Evolutionary conservation across 2,113 vertebrate species (phyloP), one percentile per base, ranked within the genome.

Genomic region (Gymnorhina tibicen): DNA sequence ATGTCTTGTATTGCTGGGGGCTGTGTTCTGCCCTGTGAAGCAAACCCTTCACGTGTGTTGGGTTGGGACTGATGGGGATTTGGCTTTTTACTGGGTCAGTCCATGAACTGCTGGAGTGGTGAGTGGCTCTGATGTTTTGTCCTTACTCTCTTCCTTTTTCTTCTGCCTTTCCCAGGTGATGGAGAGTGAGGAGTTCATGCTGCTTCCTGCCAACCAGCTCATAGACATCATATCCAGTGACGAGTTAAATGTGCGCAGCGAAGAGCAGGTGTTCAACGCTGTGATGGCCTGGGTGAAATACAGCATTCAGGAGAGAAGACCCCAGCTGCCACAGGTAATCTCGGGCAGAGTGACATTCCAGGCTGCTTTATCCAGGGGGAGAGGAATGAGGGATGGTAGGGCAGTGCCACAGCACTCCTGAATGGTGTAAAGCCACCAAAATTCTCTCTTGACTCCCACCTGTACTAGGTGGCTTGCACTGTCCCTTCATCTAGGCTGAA

Each of bases 201-300:
- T 99, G 85, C 98, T 99, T 60, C 99, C 99, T 85, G 99, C 99
- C 96, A 99, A 99, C 93, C 99, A 99, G 96, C 98, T 99, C 84
- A 99, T 99, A 70, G 99, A 99, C 97, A 99, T 99, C 33, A 99
- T 99, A 94, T 99, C 99, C 88, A 99, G 99, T 33, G 99, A 99
- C 11, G 99, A 99, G 98, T 97, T 99, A 35, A 99, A 99, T 1
- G 99, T 99, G 58, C 99, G 99, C 53, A 99, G 99, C 4, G 99
- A 99, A 77, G 99, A 99, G 96, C 99, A 99, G 95, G 99, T 99
- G 73, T 99, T 99, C 97, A 99, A 98, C 5, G 99, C 99, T 0
- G 99, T 99, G 84, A 99, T 99, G 99, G 99, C 99, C 73, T 99
- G 99, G 99, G 99, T 99, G 70, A 99, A 99, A 85, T 99, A 99